Evolutionary conservation across 2,888 invertebrate species (phyloP), one percentile per base, ranked within the genome.

Genomic region (Piscicola geometra): DNA sequence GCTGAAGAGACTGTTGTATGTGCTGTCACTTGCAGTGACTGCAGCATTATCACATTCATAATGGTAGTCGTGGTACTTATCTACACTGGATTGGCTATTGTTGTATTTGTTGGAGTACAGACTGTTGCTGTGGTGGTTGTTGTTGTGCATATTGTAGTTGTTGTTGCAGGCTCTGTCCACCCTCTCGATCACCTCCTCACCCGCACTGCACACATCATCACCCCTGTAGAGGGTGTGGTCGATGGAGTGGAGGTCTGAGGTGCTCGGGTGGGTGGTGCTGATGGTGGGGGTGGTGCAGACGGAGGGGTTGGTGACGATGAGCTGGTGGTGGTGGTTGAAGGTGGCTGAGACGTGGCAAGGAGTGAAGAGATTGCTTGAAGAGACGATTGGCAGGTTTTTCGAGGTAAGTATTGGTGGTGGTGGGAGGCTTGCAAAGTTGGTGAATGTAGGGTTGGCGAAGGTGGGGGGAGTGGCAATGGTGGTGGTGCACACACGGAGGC

Each of bases 401-500:
- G 30, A 36, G 71, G 15, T 71, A 41, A 25, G 33, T 25, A 47
- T 71, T 5, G 30, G 1, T 18, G 25, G 33, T 25, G 25, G 1
- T 25, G 30, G 15, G 52, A n/a, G 1, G 33, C 0, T 60, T 12
- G 33, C 1, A 47, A 47, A 47, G 71, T 25, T 71, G 36, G 15
- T 15, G 50, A 47, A 12, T 21, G 30, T 35, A 47, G 1, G 78
- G 60, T 80, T 82, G 73, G 78, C 80, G 15, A 81, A 81, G 0
- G 78, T 80, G 56, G 78, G 82, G 30, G 80, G 79, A 75, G 15
- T 81, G 83, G 78, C n/a, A 35, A 25, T 30, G 32, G 1, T 32
- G 60, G 15, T 73, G 60, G 56, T 30, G 64, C n/a, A 56, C 3
- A n/a, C 3, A 28, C 32, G 33, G 12, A 32, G n/a, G 60, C 15